Evolutionary conservation across 92 coral and sea anemone species (phyloP), one percentile per base, ranked within the genome.

Genomic region (Zoanthus solanderi): DNA sequence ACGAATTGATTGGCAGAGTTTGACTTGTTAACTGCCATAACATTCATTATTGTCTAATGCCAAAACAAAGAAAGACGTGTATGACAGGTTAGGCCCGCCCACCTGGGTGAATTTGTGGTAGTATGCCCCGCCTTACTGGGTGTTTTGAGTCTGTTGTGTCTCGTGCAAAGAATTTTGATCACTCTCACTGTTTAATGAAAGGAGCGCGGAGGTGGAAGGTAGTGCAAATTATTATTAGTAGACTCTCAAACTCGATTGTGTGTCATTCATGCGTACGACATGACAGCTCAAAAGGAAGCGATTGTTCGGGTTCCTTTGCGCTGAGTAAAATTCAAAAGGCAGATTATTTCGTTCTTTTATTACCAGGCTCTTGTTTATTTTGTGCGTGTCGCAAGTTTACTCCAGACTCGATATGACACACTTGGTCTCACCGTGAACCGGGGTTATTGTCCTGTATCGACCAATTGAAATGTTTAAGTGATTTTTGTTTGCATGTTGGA

Each of bases 41-140:
- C 99, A 97, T 97, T 97, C 95, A 97, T 97, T 97, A 94, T 97
- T 97, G 99, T 97, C 98, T 95, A 79, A 87, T 95, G 95, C 94
- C 94, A 95, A 94, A 96, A 92, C 92, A 97, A 93, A 94, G 91
- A 92, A 69, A 93, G 99, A 97, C 99, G 90, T 90, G 96, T 93
- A 90, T 97, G 99, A 94, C 98, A 97, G 93, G 89, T 91, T 82
- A 90, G 78, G 79, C 90, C 99, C 99, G 99, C 99, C 99, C 94
- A 88, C 77, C 91, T 97, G 99, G 99, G 99, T 97, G 94, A 87
- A 67, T 95, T 92, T 93, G 96, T 74, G 95, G 96, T 90, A 71
- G 69, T 78, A 85, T 47, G 98, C 99, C 72, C 99, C 99, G 95
- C 99, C 99, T 94, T 91, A 90, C 50, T 94, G 99, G 99, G 99